Conservation (phyloP, 2,113 vertebrate species). For the Calidris pygmaea region DNA sequence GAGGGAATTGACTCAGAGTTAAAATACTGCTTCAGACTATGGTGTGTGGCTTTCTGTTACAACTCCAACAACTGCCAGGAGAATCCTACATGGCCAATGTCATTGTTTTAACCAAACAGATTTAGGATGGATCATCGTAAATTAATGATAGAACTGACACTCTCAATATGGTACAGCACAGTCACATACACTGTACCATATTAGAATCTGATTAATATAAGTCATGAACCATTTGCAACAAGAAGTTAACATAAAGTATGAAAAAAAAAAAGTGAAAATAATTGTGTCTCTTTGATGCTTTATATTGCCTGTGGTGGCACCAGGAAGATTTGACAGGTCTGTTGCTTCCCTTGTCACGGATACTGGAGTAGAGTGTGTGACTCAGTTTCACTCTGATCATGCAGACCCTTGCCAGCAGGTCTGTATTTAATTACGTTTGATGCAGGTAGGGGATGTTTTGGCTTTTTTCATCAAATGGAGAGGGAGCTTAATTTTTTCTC, state of each 20-base stretch:
- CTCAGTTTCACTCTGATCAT: background rate
- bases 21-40: background rate
- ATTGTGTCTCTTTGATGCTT: background rate
- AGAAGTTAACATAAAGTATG: background rate
- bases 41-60: background rate
- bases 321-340: background rate
- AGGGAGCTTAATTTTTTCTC: background rate
- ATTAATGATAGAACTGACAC: background rate
- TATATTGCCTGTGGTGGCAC: background rate
- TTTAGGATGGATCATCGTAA: background rate
- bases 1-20: background rate
- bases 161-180: background rate
- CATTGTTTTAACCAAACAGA: background rate
- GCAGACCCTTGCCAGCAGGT: background rate
- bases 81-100: background rate
- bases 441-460: background rate
- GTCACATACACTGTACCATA: fast-evolving
- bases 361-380: fast-evolving
- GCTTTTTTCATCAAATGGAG: background rate
- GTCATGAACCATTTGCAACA: background rate
- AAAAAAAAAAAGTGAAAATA: background rate
- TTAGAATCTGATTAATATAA: background rate
- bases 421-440: background rate
- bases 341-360: background rate
- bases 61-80: background rate